Evolutionary conservation across 2,888 invertebrate genomes (phyloP).

Genomic region (Athrips mouffetella): DNA sequence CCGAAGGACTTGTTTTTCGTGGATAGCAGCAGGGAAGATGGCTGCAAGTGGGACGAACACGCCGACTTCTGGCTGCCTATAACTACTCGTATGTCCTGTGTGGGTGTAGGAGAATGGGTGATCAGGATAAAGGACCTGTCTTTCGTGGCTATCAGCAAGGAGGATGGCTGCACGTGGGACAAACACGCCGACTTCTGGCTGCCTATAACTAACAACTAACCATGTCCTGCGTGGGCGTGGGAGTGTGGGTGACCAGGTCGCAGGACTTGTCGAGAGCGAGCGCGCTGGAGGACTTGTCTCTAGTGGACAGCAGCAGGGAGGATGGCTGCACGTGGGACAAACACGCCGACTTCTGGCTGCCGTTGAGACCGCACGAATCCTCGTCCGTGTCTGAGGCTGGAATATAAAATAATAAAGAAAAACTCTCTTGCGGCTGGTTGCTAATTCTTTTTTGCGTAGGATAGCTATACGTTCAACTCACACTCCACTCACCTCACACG

Average conservation of each 20-base stretch:
- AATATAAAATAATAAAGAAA: slow-evolving; percentile 18
- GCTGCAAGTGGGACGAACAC: too few species aligned
- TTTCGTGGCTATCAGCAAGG: too few species aligned
- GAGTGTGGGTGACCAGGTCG: slow-evolving; percentile 68
- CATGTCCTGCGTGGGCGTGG: slow-evolving; percentile 73
- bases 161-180: too few species aligned
- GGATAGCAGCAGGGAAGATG: too few species aligned
- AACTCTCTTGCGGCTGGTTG: too few species aligned
- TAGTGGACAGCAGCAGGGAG: slow-evolving; percentile 51
- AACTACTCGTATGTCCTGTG: slow-evolving; percentile 35
- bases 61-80: background rate
- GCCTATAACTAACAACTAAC: background rate
- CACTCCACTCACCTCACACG: too few species aligned
- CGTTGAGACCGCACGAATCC: slow-evolving; percentile 69
- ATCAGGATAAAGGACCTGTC: too few species aligned
- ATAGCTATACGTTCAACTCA: too few species aligned
- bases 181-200: background rate
- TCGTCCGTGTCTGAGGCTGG: slow-evolving; percentile 69
- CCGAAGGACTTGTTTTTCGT: too few species aligned
- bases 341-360: slow-evolving; percentile 71
- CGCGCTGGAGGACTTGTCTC: slow-evolving; percentile 71
- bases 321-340: slow-evolving; percentile 69
- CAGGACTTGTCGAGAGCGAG: slow-evolving; percentile 71
- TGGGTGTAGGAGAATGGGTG: too few species aligned
- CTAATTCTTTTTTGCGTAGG: too few species aligned